A percentile compares a stretch with the other conserved stretches of the same genome.
phyloP scores from a whole-genome alignment of 2,113 vertebrate species.

The Micronycteris hirsuta region DNA sequence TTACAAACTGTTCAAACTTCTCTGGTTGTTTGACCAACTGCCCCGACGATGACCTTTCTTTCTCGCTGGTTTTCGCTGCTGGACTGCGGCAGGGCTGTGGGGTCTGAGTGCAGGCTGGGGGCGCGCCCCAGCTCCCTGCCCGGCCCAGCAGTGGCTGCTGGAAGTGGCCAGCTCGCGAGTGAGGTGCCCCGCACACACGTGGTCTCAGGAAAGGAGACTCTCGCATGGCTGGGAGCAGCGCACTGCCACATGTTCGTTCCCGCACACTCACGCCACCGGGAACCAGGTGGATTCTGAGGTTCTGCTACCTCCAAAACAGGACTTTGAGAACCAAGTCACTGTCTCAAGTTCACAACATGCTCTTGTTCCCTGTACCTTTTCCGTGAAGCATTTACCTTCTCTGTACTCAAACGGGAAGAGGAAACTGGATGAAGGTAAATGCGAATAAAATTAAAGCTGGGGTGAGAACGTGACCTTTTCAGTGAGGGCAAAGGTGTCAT shows the following conservation, averaged over 20 bases:
- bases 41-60: background rate
- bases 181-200: too few species aligned
- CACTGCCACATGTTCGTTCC: fast-evolving
- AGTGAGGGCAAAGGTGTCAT: background rate
- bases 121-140: background rate
- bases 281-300: background rate
- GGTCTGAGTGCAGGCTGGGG: too few species aligned
- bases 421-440: background rate
- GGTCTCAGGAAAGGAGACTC: too few species aligned
- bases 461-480: background rate
- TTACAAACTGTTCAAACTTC: background rate
- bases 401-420: background rate
- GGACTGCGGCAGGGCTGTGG: background rate
- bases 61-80: background rate
- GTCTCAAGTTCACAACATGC: background rate
- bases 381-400: background rate
- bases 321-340: background rate
- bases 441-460: background rate
- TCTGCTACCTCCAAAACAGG: background rate
- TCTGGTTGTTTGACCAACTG: background rate
- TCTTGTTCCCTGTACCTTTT: background rate
- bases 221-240: background rate
- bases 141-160: background rate
- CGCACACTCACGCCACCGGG: background rate
- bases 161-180: background rate